Conservation (phyloP, 2,797 vertebrate species). For the Thaleichthys pacificus region DNA sequence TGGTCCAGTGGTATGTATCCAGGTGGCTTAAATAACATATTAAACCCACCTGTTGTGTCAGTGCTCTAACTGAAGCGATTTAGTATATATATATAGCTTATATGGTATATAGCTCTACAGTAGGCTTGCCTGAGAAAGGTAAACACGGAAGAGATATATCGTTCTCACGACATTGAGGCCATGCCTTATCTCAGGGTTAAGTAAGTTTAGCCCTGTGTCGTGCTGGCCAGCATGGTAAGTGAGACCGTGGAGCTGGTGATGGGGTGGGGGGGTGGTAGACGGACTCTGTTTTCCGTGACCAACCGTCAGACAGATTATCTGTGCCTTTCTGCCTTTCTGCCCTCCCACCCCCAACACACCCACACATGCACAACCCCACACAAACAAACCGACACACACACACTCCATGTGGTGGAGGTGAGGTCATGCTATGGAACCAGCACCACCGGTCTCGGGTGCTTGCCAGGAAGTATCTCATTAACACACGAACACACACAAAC, state of each 20-base stretch:
- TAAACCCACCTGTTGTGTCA: no score
- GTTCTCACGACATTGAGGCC: neutral
- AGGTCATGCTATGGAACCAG: neutral
- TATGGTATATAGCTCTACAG: neutral
- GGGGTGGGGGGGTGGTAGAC: neutral
- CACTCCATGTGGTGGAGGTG: neutral
- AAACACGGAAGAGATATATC: neutral
- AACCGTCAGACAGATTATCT: conserved; percentile 11
- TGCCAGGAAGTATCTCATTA: no score
- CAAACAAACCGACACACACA: no score
- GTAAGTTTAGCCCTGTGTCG: conserved; percentile 10
- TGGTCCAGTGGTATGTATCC: no score
- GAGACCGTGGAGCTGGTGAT: neutral
- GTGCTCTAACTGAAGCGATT: neutral
- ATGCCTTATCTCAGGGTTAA: neutral
- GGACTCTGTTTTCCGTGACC: conserved; percentile 8
- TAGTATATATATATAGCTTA: neutral
- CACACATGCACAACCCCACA: no score
- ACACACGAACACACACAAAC: neutral
- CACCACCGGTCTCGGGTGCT: no score
- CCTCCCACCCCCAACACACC: no score
- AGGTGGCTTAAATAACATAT: no score
- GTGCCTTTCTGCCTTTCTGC: neutral
- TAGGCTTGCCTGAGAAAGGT: neutral
- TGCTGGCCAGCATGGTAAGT: conserved; percentile 3